Percentiles rank a stretch among this genome's conserved stretches.
Evolutionary conservation across 2,888 invertebrate genomes (phyloP).

Genomic region (Drosophila pseudotakahashii): DNA sequence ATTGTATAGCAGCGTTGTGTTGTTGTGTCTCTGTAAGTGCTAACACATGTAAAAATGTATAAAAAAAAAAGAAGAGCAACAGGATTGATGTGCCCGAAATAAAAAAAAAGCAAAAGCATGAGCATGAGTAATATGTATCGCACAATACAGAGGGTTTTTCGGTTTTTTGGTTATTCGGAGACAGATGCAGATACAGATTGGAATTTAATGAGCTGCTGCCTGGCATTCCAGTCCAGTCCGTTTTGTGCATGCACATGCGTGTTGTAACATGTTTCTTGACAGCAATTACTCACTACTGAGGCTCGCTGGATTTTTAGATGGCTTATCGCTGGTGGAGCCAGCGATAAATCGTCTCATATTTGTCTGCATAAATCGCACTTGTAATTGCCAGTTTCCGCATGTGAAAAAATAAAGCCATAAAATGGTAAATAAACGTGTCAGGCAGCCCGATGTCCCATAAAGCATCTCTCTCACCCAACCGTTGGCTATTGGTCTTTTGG

Average conservation of each 20-base stretch:
- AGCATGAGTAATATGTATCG: conserved; percentile 37
- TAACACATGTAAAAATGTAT: conserved; percentile 41
- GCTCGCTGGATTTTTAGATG: conserved; percentile 3
- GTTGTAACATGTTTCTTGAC: conserved; percentile 35
- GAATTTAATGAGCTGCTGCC: conserved; percentile 34
- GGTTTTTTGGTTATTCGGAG: background rate
- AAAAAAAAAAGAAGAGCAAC: conserved; percentile 16
- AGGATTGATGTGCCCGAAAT: conserved; percentile 18
- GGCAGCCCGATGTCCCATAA: conserved; percentile 33
- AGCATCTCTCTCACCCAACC: conserved; percentile 36
- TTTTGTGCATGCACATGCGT: conserved; percentile 10
- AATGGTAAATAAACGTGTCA: conserved; percentile 25
- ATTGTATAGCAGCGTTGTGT: conserved; percentile 14
- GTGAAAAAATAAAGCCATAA: conserved; percentile 31
- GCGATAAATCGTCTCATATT: conserved; percentile 10
- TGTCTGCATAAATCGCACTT: conserved; percentile 31
- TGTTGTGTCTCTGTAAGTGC: conserved; percentile 29
- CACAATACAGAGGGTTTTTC: conserved; percentile 12
- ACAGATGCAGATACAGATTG: conserved; percentile 40
- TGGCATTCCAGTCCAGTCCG: conserved; percentile 26
- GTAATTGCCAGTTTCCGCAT: conserved; percentile 44
- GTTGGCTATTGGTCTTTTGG: conserved; percentile 9
- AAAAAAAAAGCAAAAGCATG: conserved; percentile 4
- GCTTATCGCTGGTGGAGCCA: background rate
- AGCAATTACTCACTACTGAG: conserved; percentile 22